phyloP scores from a whole-genome alignment of 2,797 vertebrate genomes.

The Podarcis lilfordi region DNA sequence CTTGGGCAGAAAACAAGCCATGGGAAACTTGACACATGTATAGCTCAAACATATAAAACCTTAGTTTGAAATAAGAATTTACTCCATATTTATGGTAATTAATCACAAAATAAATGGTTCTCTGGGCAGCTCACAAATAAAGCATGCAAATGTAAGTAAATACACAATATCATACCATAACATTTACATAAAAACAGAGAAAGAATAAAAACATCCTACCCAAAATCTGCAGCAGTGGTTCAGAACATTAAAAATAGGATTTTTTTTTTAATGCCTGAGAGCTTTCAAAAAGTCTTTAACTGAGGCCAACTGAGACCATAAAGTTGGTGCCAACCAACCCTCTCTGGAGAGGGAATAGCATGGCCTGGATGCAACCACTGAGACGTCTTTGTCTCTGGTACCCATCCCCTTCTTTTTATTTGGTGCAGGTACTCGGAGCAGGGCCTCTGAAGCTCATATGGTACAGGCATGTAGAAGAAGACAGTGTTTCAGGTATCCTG shows the following conservation, averaged over 20 bases:
- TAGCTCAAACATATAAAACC: fast-evolving
- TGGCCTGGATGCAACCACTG: background rate
- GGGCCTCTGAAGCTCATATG: background rate
- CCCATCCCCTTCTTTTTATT: background rate
- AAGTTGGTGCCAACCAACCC: background rate
- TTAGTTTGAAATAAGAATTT: background rate
- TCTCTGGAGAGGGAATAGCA: background rate
- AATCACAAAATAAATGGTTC: no score
- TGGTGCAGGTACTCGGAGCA: background rate
- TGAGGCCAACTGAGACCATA: background rate
- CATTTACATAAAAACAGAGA: background rate
- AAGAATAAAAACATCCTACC: background rate
- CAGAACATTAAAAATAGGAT: background rate
- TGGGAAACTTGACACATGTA: background rate
- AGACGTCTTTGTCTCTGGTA: background rate
- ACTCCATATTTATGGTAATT: no score
- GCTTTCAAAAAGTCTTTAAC: background rate
- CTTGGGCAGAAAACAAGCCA: fast-evolving
- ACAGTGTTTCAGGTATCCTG: background rate
- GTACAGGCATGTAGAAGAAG: background rate
- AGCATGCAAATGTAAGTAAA: background rate
- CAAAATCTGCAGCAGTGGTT: background rate
- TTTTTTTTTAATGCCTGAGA: background rate
- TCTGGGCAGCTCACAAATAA: background rate
- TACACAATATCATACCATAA: no score